These are phyloP conservation scores for Drosophila pachea DNA, from an alignment of 1,140 invertebrate genomes.

Conservation along the genomic window DNA sequence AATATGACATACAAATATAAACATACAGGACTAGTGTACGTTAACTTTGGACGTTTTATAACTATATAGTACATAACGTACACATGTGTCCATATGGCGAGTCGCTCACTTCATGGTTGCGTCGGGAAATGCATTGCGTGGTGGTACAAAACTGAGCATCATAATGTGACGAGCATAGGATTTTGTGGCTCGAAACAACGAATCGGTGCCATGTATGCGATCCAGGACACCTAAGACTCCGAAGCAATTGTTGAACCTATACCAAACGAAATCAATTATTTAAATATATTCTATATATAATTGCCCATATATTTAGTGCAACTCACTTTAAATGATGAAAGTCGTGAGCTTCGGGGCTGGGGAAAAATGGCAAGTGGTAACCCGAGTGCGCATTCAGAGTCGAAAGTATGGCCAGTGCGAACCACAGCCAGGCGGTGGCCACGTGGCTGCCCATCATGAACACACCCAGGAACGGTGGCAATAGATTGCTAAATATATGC, in stretches of 20 bases:
- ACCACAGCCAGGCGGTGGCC: constrained; percentile 91
- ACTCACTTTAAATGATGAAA: constrained; percentile 92
- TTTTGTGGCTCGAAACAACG: constrained; percentile 86
- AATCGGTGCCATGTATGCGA: constrained; percentile 91
- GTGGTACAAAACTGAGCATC: constrained; percentile 88
- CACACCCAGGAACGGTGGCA: constrained; percentile 90
- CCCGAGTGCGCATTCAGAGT: constrained; percentile 93
- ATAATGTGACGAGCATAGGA: constrained; percentile 88
- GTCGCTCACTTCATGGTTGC: constrained; percentile 77
- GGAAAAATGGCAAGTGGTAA: constrained; percentile 93
- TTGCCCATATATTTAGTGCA: background rate
- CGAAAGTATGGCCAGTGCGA: constrained; percentile 87
- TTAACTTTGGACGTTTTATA: too few species aligned
- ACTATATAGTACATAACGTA: too few species aligned
- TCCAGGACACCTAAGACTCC: constrained; percentile 92
- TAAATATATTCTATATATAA: background rate
- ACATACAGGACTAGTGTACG: constrained; percentile 76
- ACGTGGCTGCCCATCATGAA: constrained; percentile 90
- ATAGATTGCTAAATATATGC: constrained; percentile 89
- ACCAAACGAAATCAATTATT: background rate
- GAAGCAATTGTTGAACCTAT: constrained; percentile 91
- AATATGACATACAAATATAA: too few species aligned
- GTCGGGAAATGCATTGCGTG: constrained; percentile 87
- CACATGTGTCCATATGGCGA: too few species aligned
- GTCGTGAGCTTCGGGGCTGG: constrained; percentile 94